A percentile compares a stretch with the other conserved stretches of the same genome.
Evolutionary conservation across 2,113 vertebrate genomes (phyloP).

Genomic region (Mus spicilegus): DNA sequence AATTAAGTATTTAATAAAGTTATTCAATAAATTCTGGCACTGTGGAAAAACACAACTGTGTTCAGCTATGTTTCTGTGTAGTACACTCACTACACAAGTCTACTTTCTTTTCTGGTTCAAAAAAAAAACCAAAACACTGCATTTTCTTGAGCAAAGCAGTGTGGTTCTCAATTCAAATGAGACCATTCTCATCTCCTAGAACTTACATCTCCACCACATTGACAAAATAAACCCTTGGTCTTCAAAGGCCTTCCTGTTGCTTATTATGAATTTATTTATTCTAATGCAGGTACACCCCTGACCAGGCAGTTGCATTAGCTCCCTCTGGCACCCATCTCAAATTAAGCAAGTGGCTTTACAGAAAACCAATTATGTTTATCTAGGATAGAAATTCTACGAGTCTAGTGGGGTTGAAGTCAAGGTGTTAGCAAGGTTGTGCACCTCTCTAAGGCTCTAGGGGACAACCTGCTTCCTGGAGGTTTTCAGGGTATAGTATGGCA

Average conservation of each 20-base stretch:
- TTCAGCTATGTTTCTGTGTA: neutral
- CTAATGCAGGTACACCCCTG: neutral
- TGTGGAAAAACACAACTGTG: no score
- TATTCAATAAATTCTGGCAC: neutral
- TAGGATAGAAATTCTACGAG: neutral
- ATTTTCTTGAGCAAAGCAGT: neutral
- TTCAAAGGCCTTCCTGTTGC: neutral
- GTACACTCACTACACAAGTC: neutral
- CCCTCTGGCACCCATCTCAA: neutral
- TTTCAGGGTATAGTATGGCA: neutral
- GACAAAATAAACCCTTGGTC: neutral
- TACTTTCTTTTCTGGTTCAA: neutral
- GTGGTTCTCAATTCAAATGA: neutral
- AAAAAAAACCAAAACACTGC: neutral
- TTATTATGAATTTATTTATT: neutral
- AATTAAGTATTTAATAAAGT: neutral
- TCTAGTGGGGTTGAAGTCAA: neutral
- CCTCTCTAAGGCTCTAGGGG: neutral
- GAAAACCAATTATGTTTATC: neutral
- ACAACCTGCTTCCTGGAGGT: neutral
- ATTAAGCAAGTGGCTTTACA: neutral
- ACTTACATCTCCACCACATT: neutral
- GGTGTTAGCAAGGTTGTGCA: neutral
- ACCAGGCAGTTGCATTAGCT: neutral
- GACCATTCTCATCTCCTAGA: no score